Base-by-base conservation (phyloP, 2,797 vertebrate species). In the Acanthurus leucopareius region DNA sequence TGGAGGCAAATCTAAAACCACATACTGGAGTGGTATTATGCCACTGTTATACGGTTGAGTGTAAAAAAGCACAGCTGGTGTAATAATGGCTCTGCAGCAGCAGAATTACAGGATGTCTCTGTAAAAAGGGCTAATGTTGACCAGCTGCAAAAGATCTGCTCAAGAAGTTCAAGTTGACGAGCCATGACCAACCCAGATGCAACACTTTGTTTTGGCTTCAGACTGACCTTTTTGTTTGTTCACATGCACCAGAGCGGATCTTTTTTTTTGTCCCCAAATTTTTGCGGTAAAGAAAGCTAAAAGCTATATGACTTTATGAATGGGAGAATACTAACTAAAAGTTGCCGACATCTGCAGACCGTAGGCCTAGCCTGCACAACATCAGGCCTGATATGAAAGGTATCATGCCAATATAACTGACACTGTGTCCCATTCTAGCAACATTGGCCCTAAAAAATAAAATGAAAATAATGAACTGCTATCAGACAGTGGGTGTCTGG, bases 171-270 rank as follows among this genome's bases (percentile, higher is more conserved):
- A 44, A 51, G 22, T 57, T 28, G 22, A 49, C 15, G 8, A 52
- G 17, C 45, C 14, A 16, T 10, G 19, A 68, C 52, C 17, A 6
- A 71, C 75, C 51, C 67, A 75, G 67, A 61, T 44, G 62, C 65
- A 32, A 3, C 3, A 3, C 60, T 59, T 64, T 53, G 51, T 52
- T 71, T 47, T 52, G 61, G 52, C 73, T 45, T 10, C 45, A 28
- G 6, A 32, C 2, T 42, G n/a, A 8, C 40, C 44, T 15, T 73
- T 58, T 22, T 20, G 58, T 74, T 58, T 69, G 51, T 22, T 66
- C 48, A 22, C 28, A 10, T 28, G 49, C 13, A 19, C 22, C 32
- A 22, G 15, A 20, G 44, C 48, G 15, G 58, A 35, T 5, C 28
- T 25, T 40, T 42, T 25, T 38, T 75, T 75, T 62, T 32, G 76